Conservation (phyloP, 2,113 vertebrate species). For the Stigmatopora nigra region DNA sequence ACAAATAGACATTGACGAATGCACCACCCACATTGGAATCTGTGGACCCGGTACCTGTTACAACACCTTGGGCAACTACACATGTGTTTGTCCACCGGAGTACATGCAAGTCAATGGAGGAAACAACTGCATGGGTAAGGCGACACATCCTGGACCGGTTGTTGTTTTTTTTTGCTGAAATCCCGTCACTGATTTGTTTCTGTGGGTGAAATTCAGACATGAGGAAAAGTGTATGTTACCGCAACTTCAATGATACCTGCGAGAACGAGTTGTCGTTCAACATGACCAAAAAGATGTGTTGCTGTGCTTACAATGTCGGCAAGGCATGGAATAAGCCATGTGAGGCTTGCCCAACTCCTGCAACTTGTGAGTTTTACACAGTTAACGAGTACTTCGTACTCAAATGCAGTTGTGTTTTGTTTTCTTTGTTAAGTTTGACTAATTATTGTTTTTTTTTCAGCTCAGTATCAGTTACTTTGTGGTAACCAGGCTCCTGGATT, state of each 20-base stretch:
- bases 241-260: constrained; percentile 85
- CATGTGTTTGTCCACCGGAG: constrained; percentile 85
- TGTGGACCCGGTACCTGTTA: constrained; percentile 90
- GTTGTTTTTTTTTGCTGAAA: not conserved
- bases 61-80: constrained; percentile 92
- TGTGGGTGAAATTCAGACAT: constrained; percentile 64
- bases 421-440: not conserved
- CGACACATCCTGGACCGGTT: not conserved
- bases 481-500: constrained; percentile 86
- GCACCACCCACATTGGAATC: constrained; percentile 77
- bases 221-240: constrained; percentile 87
- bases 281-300: constrained; percentile 93
- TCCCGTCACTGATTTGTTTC: not conserved
- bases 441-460: constrained; percentile 53
- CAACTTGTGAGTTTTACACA: constrained; percentile 75
- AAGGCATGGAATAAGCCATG: constrained; percentile 94
- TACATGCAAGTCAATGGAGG: constrained; percentile 93
- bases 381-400: not conserved
- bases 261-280: constrained; percentile 87
- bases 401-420: not conserved
- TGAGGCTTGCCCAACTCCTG: constrained; percentile 83
- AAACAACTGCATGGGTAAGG: constrained; percentile 83
- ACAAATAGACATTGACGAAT: constrained; percentile 83
- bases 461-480: constrained; percentile 83
- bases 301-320: constrained; percentile 89